Percentiles rank a stretch among this genome's conserved stretches.
Conservation (phyloP, 2,888 invertebrate genomes). For the Hyposoter dolosus region DNA sequence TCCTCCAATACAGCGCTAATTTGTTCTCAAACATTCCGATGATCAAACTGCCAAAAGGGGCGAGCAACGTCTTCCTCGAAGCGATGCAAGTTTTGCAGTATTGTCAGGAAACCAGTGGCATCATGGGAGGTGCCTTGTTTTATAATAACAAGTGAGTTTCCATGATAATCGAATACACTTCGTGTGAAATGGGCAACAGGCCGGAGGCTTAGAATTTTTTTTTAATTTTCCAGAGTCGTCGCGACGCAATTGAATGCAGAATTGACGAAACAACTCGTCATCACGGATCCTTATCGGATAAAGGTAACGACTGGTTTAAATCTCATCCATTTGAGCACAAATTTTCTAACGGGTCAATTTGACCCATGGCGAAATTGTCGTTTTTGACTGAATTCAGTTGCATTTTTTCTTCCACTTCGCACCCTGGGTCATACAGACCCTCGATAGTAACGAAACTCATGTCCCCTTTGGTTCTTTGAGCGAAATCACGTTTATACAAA, state of each 20-base stretch:
- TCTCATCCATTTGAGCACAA: background rate
- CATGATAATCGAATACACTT: background rate
- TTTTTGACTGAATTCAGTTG: background rate
- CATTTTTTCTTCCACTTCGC: background rate
- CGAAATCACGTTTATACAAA: too few relatives aligned
- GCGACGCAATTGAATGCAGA: conserved; percentile 90
- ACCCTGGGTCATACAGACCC: too few relatives aligned
- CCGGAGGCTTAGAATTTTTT: conserved; percentile 8
- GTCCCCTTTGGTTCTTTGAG: too few relatives aligned
- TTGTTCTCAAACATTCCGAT: conserved; percentile 94
- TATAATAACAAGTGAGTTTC: conserved; percentile 94
- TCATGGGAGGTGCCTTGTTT: conserved; percentile 93
- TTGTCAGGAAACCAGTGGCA: conserved; percentile 92
- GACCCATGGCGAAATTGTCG: too few relatives aligned
- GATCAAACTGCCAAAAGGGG: conserved; percentile 93
- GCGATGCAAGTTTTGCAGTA: conserved; percentile 94
- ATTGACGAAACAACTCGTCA: conserved; percentile 91
- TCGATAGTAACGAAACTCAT: too few relatives aligned
- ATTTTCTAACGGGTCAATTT: background rate
- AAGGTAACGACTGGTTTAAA: conserved; percentile 85
- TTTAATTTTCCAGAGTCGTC: conserved; percentile 88
- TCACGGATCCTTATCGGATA: conserved; percentile 93
- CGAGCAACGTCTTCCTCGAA: conserved; percentile 94
- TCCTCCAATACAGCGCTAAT: conserved; percentile 93
- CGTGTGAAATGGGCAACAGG: background rate